Conservation (phyloP, 2,113 vertebrate species). For the Ictalurus punctatus region DNA sequence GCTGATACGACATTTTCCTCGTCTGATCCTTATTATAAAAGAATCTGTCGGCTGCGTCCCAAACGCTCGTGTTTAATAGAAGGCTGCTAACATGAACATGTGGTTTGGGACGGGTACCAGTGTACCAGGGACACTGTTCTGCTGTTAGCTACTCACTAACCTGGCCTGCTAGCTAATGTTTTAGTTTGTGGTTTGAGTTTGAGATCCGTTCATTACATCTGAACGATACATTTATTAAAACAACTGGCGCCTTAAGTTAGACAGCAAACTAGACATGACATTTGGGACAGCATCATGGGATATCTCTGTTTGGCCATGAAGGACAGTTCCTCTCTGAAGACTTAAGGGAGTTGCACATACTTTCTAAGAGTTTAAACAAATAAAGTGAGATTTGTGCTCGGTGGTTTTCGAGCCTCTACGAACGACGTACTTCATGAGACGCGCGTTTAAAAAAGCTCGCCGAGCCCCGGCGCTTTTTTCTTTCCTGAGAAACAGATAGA, state of each 20-base stretch:
- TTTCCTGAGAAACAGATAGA: slow-evolving; percentile 48
- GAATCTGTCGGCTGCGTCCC: neutral
- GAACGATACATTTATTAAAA: neutral
- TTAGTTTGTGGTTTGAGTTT: neutral
- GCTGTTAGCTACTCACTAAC: neutral
- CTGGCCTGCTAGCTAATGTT: neutral
- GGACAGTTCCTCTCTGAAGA: neutral
- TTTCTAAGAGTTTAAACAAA: slow-evolving; percentile 60
- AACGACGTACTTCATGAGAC: slow-evolving; percentile 13
- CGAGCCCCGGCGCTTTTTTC: slow-evolving; percentile 47
- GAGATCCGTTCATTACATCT: neutral
- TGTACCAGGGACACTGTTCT: neutral
- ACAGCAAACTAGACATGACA: neutral
- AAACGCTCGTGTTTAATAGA: slow-evolving; percentile 6
- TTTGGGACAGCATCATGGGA: neutral
- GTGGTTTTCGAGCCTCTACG: slow-evolving; percentile 26
- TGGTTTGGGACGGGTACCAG: slow-evolving; percentile 1
- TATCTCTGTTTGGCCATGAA: neutral
- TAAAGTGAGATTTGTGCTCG: slow-evolving; percentile 37
- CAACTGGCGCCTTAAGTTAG: neutral
- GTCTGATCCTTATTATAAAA: slow-evolving; percentile 11
- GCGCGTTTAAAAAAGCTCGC: slow-evolving; percentile 15
- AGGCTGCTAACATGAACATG: neutral
- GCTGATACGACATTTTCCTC: neutral
- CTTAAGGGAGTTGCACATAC: slow-evolving; percentile 36